Evolutionary conservation across 2,888 invertebrate genomes (phyloP).

Genomic region (Cantharis rustica): DNA sequence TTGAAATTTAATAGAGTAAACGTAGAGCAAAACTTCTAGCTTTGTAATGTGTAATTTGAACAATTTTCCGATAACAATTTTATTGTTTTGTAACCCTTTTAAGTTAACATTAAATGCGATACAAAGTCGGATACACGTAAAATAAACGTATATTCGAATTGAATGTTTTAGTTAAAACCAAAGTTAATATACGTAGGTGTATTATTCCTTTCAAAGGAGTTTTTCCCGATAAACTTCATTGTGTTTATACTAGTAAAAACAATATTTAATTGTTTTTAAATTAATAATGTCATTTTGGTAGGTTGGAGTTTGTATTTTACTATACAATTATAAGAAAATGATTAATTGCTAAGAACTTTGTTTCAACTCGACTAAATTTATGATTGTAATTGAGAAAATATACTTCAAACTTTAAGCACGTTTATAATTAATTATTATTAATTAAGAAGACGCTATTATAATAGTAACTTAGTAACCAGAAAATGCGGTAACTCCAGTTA

Average conservation of each 20-base stretch:
- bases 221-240: not conserved
- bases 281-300: not conserved
- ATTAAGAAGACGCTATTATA: not conserved
- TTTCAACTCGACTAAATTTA: constrained; percentile 1
- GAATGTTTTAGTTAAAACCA: not conserved
- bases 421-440: not conserved
- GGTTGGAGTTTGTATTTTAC: not conserved
- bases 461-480: not conserved
- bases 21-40: not conserved
- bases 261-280: constrained; percentile 3
- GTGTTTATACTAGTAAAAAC: not conserved
- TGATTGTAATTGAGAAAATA: constrained; percentile 3
- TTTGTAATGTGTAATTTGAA: not conserved
- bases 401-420: not conserved
- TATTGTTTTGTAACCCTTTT: not conserved
- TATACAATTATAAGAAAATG: constrained; percentile 3
- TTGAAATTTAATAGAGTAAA: not conserved
- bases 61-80: not conserved
- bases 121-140: not conserved
- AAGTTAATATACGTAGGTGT: not conserved
- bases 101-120: too few species aligned
- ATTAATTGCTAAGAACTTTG: not conserved
- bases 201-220: too few species aligned
- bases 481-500: not conserved
- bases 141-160: not conserved